Conservation (phyloP, 2,888 invertebrate genomes). For the Phyto melanocephala region DNA sequence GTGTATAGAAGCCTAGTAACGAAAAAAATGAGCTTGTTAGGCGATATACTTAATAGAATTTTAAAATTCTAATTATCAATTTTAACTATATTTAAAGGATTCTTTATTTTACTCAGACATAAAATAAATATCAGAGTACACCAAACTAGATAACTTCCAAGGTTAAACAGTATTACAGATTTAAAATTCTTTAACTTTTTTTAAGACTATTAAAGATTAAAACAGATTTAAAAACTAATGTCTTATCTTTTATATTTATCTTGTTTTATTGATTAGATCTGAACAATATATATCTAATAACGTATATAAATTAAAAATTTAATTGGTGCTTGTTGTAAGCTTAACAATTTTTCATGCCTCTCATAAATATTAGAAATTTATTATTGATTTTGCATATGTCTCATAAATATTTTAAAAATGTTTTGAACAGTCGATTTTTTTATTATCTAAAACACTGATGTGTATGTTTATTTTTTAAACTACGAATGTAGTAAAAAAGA, state of each 20-base stretch:
- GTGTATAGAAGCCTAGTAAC: too few species aligned
- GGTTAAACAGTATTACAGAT: background rate
- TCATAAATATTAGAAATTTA: conserved; percentile 40
- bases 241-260: conserved; percentile 24
- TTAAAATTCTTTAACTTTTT: background rate
- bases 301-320: conserved; percentile 41
- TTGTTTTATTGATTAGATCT: conserved; percentile 30
- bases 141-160: too few species aligned
- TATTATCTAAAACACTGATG: background rate
- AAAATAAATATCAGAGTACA: too few species aligned
- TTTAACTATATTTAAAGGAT: too few species aligned
- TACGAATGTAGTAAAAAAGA: background rate
- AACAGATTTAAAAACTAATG: background rate
- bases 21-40: too few species aligned
- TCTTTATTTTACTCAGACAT: too few species aligned
- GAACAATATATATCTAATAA: conserved; percentile 27
- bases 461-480: background rate
- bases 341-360: conserved; percentile 18
- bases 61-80: too few species aligned
- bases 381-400: background rate
- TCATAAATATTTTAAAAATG: too few species aligned
- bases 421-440: background rate
- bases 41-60: too few species aligned
- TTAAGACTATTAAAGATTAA: too few species aligned
- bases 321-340: conserved; percentile 33